phyloP scores from a whole-genome alignment of 2,888 invertebrate species.

The Bursaphelenchus okinawaensis region DNA sequence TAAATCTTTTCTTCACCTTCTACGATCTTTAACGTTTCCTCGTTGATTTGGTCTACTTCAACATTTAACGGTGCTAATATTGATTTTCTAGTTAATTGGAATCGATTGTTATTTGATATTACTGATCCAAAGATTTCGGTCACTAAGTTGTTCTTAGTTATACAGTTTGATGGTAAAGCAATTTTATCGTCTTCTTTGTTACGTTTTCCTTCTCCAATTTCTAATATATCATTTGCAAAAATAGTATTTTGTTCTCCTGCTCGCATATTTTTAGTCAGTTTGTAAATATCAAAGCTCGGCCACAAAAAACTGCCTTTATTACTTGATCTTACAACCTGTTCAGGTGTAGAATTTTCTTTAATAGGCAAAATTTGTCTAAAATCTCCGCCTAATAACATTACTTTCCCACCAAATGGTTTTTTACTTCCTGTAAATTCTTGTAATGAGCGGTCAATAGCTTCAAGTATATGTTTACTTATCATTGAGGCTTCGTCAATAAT shows the following conservation, averaged over 20 bases:
- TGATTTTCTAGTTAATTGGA: not conserved
- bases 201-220: slow-evolving; percentile 21
- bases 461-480: slow-evolving; percentile 16
- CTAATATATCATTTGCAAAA: slow-evolving; percentile 20
- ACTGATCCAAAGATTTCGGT: not conserved
- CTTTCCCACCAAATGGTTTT: slow-evolving; percentile 19
- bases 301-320: not conserved
- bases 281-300: slow-evolving; percentile 14
- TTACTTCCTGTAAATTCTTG: slow-evolving; percentile 16
- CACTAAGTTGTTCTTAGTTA: not conserved
- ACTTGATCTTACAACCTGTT: too few relatives aligned
- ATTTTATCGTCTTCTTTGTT: slow-evolving; percentile 13
- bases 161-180: not conserved
- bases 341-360: too few relatives aligned
- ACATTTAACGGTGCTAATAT: slow-evolving; percentile 9
- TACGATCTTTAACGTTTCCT: slow-evolving; percentile 3
- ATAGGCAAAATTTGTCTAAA: slow-evolving; percentile 30
- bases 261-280: slow-evolving; percentile 22
- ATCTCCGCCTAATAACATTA: slow-evolving; percentile 28
- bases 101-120: not conserved
- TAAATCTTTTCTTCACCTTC: slow-evolving; percentile 4
- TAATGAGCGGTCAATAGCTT: slow-evolving; percentile 14
- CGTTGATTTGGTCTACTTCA: slow-evolving; percentile 11
- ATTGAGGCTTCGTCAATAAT: slow-evolving; percentile 26
- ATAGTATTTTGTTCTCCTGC: slow-evolving; percentile 17